Evolutionary conservation across 1,140 invertebrate genomes (phyloP).

Genomic region (Cydia amplana): DNA sequence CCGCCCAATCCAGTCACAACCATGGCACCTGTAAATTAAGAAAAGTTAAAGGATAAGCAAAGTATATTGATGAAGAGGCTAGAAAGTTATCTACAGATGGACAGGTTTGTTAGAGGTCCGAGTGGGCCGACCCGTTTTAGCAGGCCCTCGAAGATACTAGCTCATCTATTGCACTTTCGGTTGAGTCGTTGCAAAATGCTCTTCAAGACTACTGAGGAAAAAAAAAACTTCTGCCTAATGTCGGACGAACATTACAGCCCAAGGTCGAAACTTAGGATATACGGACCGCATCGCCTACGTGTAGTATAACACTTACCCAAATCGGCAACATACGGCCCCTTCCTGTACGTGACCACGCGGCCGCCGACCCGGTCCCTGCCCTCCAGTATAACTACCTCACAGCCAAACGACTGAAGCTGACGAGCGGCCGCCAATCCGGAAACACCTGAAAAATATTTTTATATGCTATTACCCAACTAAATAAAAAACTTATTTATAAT

Average conservation of each 20-base stretch:
- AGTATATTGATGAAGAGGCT: neutral
- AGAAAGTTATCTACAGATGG: neutral
- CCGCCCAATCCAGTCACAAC: slow-evolving; percentile 94
- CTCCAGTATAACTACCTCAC: slow-evolving; percentile 97
- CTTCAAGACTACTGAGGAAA: too few species aligned
- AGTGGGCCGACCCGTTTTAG: too few species aligned
- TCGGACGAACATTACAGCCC: too few species aligned
- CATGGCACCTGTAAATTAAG: slow-evolving; percentile 84
- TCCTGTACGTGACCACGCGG: slow-evolving; percentile 97
- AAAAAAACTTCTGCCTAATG: too few species aligned
- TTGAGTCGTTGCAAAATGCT: too few species aligned
- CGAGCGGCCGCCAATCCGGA: slow-evolving; percentile 96
- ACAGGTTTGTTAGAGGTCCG: neutral
- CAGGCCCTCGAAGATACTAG: too few species aligned
- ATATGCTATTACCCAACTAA: slow-evolving; percentile 8
- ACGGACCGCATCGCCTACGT: too few species aligned
- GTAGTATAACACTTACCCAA: slow-evolving; percentile 80
- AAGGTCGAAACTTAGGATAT: too few species aligned
- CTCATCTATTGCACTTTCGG: too few species aligned
- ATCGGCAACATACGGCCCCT: slow-evolving; percentile 96
- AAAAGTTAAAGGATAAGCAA: neutral
- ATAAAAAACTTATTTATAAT: neutral
- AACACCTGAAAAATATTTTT: slow-evolving; percentile 78
- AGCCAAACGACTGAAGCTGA: slow-evolving; percentile 96
- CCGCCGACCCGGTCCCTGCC: slow-evolving; percentile 97